phyloP scores from a whole-genome alignment of 2,888 invertebrate species.

The Deilephila elpenor region DNA sequence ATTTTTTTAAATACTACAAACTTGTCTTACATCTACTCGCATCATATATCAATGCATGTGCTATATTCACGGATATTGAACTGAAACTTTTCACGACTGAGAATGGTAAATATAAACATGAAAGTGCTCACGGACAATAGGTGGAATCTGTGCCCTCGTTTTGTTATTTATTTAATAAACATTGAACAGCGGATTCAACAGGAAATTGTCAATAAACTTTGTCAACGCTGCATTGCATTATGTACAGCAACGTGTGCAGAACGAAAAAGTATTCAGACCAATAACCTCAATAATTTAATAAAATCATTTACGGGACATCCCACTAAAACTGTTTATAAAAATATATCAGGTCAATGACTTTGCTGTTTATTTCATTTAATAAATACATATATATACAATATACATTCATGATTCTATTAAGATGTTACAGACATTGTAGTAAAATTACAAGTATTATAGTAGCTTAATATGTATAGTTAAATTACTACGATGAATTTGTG shows the following conservation, averaged over 20 bases:
- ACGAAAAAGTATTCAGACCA: slow-evolving; percentile 54
- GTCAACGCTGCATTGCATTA: slow-evolving; percentile 63
- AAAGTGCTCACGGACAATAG: not conserved
- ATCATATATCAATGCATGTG: not conserved
- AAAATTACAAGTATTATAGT: too few relatives aligned
- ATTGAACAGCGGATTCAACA: slow-evolving; percentile 69
- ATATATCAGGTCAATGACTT: too few relatives aligned
- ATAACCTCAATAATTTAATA: slow-evolving; percentile 47
- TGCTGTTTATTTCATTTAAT: too few relatives aligned
- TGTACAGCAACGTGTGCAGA: slow-evolving; percentile 47
- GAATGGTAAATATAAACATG: not conserved
- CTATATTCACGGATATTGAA: not conserved
- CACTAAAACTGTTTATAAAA: too few relatives aligned
- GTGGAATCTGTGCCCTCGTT: slow-evolving; percentile 45
- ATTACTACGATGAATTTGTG: too few relatives aligned
- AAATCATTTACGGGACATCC: not conserved
- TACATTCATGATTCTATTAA: too few relatives aligned
- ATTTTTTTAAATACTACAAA: not conserved
- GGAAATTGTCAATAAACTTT: slow-evolving; percentile 77
- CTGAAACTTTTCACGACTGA: not conserved
- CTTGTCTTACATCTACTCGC: too few relatives aligned
- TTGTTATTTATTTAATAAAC: slow-evolving; percentile 70
- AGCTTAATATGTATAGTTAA: too few relatives aligned
- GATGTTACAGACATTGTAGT: too few relatives aligned
- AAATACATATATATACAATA: too few relatives aligned